A percentile compares a stretch with the other conserved stretches of the same genome.
phyloP scores from a whole-genome alignment of 2,113 vertebrate genomes.

The Megalops atlanticus region DNA sequence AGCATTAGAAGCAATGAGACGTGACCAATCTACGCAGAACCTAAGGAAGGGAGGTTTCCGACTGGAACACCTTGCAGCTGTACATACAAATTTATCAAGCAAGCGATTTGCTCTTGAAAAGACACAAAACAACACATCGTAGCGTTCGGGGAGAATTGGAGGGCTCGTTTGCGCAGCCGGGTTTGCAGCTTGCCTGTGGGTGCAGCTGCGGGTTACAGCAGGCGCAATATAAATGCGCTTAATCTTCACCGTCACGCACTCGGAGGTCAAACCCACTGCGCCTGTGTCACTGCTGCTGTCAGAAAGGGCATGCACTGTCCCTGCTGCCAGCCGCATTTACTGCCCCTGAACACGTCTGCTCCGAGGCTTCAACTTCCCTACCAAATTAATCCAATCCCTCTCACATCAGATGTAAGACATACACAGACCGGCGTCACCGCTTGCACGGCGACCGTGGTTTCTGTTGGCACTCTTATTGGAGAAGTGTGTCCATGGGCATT shows the following conservation, averaged over 20 bases:
- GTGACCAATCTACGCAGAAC: neutral
- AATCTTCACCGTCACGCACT: neutral
- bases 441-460: too few species aligned
- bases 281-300: neutral
- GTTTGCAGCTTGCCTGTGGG: neutral
- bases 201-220: neutral
- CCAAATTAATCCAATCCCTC: too few species aligned
- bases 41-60: neutral
- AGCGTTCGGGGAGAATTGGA: neutral
- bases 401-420: too few species aligned
- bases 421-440: too few species aligned
- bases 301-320: neutral
- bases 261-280: neutral
- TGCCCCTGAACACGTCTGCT: too few species aligned
- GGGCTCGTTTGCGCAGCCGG: slow-evolving; percentile 11
- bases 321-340: too few species aligned
- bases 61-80: too few species aligned
- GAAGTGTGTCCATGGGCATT: too few species aligned
- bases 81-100: neutral
- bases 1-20: neutral
- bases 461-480: too few species aligned
- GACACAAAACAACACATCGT: neutral
- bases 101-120: neutral
- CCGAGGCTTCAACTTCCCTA: too few species aligned
- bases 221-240: too few species aligned